Conservation (phyloP, 2,113 vertebrate genomes). For the Myanophis thanlyinensis region DNA sequence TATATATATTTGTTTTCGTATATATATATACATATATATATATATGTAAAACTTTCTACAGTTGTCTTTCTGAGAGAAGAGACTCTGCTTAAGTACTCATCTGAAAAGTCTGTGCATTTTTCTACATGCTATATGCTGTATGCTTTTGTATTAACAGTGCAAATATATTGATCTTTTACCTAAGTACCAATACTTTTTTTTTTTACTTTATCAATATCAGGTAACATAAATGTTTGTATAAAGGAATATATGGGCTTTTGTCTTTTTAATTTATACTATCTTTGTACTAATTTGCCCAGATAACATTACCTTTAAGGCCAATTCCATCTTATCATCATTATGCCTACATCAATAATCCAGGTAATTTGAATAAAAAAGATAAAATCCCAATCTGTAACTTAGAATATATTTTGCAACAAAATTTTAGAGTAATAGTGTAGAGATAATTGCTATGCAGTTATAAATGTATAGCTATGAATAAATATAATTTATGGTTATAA, state of each 20-base stretch:
- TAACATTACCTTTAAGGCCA: conserved; percentile 25
- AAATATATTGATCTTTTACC: conserved; percentile 6
- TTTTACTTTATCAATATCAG: conserved; percentile 6
- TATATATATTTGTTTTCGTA: too few species aligned
- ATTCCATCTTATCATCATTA: neutral
- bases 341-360: neutral
- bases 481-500: neutral
- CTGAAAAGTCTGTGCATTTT: neutral
- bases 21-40: too few species aligned
- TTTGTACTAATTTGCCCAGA: neutral
- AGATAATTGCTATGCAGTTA: neutral
- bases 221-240: neutral
- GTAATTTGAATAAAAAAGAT: neutral
- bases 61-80: neutral
- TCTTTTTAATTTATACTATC: conserved; percentile 9
- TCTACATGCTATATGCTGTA: rapidly evolving
- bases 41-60: neutral
- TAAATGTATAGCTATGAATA: neutral
- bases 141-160: neutral
- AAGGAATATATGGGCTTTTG: neutral
- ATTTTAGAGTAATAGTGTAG: neutral
- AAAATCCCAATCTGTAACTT: neutral
- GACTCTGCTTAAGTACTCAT: neutral
- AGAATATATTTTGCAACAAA: neutral
- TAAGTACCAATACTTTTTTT: neutral